Evolutionary conservation across 2,797 vertebrate genomes (phyloP).

Genomic region (Crax fasciolata): DNA sequence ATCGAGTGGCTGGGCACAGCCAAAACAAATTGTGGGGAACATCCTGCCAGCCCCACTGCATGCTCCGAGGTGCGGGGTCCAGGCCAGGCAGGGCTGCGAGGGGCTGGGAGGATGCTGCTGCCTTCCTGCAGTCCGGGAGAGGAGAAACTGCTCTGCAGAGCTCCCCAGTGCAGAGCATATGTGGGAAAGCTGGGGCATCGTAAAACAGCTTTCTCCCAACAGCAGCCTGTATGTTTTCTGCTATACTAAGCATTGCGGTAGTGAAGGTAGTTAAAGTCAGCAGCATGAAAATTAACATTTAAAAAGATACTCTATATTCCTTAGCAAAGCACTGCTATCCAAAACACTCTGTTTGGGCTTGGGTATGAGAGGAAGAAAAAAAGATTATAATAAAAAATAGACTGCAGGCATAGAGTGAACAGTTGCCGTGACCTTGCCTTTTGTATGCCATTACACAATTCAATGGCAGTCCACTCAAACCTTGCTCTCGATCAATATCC

Average conservation of each 20-base stretch:
- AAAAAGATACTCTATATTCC: slow-evolving; percentile 70
- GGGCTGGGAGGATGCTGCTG: not conserved
- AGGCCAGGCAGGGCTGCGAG: not conserved
- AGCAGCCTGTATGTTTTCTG: slow-evolving; percentile 31
- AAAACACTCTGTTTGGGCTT: slow-evolving; percentile 62
- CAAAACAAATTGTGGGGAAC: not conserved
- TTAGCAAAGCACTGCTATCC: slow-evolving; percentile 60
- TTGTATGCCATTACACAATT: slow-evolving; percentile 95
- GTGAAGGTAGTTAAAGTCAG: slow-evolving; percentile 59
- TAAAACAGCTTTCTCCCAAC: not conserved
- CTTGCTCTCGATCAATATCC: slow-evolving; percentile 98
- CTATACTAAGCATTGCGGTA: slow-evolving; percentile 48
- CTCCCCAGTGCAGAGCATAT: not conserved
- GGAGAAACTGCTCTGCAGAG: not conserved
- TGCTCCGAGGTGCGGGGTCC: not conserved
- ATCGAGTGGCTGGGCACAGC: not conserved
- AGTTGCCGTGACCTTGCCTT: slow-evolving; percentile 93
- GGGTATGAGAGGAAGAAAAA: slow-evolving; percentile 60
- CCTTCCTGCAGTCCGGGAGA: not conserved
- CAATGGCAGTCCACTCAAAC: slow-evolving; percentile 95
- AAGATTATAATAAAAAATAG: slow-evolving; percentile 84
- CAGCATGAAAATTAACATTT: slow-evolving; percentile 71
- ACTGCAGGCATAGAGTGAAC: slow-evolving; percentile 78
- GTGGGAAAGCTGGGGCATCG: not conserved
- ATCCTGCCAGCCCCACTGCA: not conserved